Conservation (phyloP, 2,113 vertebrate genomes). For the Oreochromis niloticus region DNA sequence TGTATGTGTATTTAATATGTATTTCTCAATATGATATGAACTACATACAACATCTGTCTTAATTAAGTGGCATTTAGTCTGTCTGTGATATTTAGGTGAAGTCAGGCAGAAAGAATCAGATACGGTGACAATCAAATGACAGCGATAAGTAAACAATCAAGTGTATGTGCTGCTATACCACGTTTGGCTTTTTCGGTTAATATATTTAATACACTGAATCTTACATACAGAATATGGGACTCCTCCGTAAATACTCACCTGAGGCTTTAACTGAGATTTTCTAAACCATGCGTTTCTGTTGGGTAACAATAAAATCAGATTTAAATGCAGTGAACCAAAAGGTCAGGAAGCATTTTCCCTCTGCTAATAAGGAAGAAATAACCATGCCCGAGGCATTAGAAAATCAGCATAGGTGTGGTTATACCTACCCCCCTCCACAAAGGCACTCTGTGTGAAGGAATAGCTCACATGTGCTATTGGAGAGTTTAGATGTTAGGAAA, state of each 20-base stretch:
- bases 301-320: not conserved
- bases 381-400: conserved; percentile 73
- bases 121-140: not conserved
- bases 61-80: not conserved
- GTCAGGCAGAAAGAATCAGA: not conserved
- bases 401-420: conserved; percentile 79
- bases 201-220: not conserved
- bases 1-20: not conserved
- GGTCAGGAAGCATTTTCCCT: conserved; percentile 21
- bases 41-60: not conserved
- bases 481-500: conserved; percentile 16
- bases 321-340: not conserved
- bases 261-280: not conserved
- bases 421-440: conserved; percentile 51
- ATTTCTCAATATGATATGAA: not conserved
- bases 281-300: not conserved
- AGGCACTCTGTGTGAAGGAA: conserved; percentile 33
- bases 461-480: conserved; percentile 30
- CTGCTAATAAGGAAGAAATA: conserved; percentile 61
- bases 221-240: not conserved
- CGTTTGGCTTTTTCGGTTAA: not conserved
- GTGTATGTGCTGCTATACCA: not conserved
- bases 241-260: not conserved
- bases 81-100: not conserved
- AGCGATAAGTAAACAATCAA: not conserved